Percentiles rank a stretch among this genome's conserved stretches.
These are phyloP conservation scores for Bagarius yarrelli DNA, from an alignment of 2,113 vertebrate species.

Conservation along the genomic window DNA sequence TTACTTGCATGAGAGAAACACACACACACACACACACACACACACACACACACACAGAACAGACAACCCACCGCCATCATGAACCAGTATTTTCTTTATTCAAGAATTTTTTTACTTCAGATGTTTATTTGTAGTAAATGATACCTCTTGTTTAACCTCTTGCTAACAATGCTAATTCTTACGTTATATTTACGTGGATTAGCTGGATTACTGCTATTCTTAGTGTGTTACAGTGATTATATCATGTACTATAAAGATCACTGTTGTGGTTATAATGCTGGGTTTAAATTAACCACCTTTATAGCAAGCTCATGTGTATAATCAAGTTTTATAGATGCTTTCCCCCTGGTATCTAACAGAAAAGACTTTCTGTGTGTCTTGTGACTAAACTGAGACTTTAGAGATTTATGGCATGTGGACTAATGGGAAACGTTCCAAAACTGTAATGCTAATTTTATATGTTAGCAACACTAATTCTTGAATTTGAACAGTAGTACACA, in stretches of 20 bases:
- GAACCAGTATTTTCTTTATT: not conserved
- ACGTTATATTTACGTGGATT: not conserved
- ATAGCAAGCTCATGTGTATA: too few relatives aligned
- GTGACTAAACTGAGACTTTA: too few relatives aligned
- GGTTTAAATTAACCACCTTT: too few relatives aligned
- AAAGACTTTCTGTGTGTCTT: too few relatives aligned
- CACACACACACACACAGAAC: not conserved
- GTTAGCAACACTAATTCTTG: too few relatives aligned
- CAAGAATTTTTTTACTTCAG: too few relatives aligned
- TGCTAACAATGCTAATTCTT: not conserved
- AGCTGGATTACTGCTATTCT: not conserved
- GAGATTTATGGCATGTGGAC: too few relatives aligned
- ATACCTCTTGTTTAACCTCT: not conserved
- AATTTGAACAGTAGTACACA: not conserved
- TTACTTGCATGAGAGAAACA: not conserved
- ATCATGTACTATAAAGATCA: not conserved
- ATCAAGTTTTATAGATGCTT: too few relatives aligned
- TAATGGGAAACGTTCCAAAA: too few relatives aligned
- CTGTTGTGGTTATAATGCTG: not conserved
- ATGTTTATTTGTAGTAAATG: too few relatives aligned
- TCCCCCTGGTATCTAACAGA: too few relatives aligned
- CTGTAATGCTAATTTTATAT: not conserved
- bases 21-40: not conserved
- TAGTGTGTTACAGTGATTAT: not conserved
- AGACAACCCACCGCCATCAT: not conserved